Base-by-base conservation (phyloP, 1,140 invertebrate species). In the Araneus ventricosus region DNA sequence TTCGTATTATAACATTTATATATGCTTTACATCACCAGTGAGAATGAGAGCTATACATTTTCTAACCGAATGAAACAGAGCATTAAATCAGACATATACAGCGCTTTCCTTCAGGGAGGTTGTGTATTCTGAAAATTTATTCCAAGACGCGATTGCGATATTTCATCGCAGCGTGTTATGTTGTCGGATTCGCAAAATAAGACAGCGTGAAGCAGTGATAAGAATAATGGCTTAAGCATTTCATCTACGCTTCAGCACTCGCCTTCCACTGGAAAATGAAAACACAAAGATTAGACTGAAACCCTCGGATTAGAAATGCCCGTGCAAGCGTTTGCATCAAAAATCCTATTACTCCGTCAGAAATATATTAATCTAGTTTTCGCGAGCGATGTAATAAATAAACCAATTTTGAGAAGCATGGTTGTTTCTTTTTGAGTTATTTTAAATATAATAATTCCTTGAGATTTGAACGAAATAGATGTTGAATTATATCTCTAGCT, bases 331-430 rank as follows among this genome's bases (percentile, higher is more conserved):
- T 37, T 67, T 67, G 63, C 70, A 75, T 34, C 70, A 75, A 75
- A 75, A 75, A 75, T 75, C 70, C 70, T 75, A 75, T 75, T 75
- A 75, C 37, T 75, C 70, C 37, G 70, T 75, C 70, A 75, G 34
- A 75, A 34, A 75, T 37, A 75, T 37, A 75, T 75, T 75, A 75
- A 75, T 75, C 27, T 17, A 34, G 14, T 67, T 75, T n/a, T 37
- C 70, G 59, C 20, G 30, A 34, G 20, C 17, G 70, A 10, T 22
- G 45, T 17, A 1, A 2, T 52, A 52, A 52, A 52, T 14, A 52
- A 52, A 52, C 45, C 45, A 14, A 2, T 52, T 52, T 52, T 0
- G 45, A 52, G 45, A 52, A 52, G 45, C 10, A 7, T 45, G 45
- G 10, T 17, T 52, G 45, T 52, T 52, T 52, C 45, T 14, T 52